Conservation (phyloP, 2,113 vertebrate species). For the Limnothrissa miodon region DNA sequence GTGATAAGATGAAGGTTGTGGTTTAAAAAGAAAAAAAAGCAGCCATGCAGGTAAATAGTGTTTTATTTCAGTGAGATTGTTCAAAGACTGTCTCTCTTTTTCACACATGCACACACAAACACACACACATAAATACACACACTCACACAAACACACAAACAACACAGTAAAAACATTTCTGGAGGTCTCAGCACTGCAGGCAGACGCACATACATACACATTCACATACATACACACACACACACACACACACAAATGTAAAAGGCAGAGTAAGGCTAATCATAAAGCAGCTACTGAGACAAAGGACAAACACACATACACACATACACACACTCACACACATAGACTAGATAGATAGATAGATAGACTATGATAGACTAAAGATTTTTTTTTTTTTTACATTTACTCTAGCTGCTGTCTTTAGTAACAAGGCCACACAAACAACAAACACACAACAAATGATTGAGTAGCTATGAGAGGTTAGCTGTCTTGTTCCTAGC, state of each 20-base stretch:
- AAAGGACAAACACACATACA: neutral
- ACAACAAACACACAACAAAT: neutral
- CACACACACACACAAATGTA: neutral
- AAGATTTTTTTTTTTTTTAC: too few species aligned
- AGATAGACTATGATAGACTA: too few species aligned
- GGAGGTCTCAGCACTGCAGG: too few species aligned
- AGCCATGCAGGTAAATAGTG: neutral
- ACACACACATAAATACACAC: neutral
- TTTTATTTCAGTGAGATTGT: slow-evolving; percentile 19
- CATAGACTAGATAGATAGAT: too few species aligned
- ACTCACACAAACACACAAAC: too few species aligned
- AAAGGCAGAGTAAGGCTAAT: neutral
- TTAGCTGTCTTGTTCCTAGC: neutral
- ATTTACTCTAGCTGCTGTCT: too few species aligned
- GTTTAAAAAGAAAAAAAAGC: neutral
- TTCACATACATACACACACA: too few species aligned
- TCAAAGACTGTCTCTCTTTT: too few species aligned
- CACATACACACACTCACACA: too few species aligned
- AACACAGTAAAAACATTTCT: too few species aligned
- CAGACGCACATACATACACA: too few species aligned
- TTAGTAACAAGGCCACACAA: neutral
- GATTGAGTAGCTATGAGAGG: neutral
- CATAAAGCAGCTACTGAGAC: neutral
- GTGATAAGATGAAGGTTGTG: too few species aligned
- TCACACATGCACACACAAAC: neutral